phyloP scores from a whole-genome alignment of 2,113 vertebrate species.

The Dermatemys mawii region DNA sequence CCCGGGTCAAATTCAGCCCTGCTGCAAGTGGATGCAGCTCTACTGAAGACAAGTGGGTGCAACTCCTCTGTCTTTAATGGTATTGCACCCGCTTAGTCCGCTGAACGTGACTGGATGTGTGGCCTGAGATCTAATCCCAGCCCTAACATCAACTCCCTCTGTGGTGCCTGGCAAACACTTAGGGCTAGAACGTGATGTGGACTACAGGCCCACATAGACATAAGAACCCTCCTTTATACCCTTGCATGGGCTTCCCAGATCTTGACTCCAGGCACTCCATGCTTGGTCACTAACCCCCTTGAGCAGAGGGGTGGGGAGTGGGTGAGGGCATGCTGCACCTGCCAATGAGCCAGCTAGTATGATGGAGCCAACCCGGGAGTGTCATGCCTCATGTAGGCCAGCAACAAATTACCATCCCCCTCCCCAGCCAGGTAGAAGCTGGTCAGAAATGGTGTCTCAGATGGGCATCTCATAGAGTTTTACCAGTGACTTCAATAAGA shows the following conservation, averaged over 20 bases:
- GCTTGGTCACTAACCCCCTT: neutral
- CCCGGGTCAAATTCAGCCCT: accelerated
- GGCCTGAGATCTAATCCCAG: accelerated
- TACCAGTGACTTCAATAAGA: neutral
- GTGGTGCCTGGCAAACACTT: accelerated
- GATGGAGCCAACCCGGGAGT: neutral
- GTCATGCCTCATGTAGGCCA: neutral
- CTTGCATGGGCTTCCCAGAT: neutral
- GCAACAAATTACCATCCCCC: neutral
- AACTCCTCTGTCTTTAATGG: accelerated
- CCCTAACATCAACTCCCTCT: neutral
- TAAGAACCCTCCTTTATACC: neutral
- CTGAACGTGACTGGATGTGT: accelerated
- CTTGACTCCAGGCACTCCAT: neutral
- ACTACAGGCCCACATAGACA: accelerated
- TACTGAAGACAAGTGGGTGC: accelerated
- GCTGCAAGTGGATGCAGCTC: neutral
- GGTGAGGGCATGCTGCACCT: neutral
- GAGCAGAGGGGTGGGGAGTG: neutral
- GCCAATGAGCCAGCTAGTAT: neutral
- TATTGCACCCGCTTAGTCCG: accelerated
- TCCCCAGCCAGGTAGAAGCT: neutral
- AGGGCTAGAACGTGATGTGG: accelerated
- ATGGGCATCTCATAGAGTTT: neutral
- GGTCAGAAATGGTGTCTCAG: neutral